Evolutionary conservation across 2,888 invertebrate species (phyloP).

Genomic region (Aspidiotus rigidus): DNA sequence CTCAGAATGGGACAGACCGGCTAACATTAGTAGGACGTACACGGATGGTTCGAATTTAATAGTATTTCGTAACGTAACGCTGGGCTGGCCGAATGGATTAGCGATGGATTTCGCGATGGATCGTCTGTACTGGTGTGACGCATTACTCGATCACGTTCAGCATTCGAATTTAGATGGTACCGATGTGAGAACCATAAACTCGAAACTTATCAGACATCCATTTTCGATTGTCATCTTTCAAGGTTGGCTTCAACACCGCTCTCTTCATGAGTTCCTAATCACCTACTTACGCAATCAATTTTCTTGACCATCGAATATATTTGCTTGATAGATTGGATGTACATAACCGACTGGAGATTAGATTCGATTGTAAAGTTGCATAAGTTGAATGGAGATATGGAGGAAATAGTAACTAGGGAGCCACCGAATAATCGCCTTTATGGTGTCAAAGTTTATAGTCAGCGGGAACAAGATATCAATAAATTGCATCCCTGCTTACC

Average conservation of each 20-base stretch:
- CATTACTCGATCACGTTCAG: slow-evolving; percentile 88
- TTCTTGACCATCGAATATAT: not conserved
- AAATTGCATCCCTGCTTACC: slow-evolving; percentile 67
- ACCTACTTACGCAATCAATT: slow-evolving; percentile 5
- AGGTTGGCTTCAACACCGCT: slow-evolving; percentile 37
- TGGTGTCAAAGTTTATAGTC: slow-evolving; percentile 81
- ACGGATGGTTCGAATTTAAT: slow-evolving; percentile 79
- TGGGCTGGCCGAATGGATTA: slow-evolving; percentile 96
- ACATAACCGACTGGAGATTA: slow-evolving; percentile 93
- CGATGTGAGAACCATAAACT: slow-evolving; percentile 81
- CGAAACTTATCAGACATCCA: slow-evolving; percentile 74
- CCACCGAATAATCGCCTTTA: slow-evolving; percentile 83
- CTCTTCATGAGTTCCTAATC: slow-evolving; percentile 3
- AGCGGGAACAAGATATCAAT: slow-evolving; percentile 59
- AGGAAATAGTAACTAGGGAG: slow-evolving; percentile 75
- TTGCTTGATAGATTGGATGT: slow-evolving; percentile 64
- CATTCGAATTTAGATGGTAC: slow-evolving; percentile 84
- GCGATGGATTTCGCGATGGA: slow-evolving; percentile 83
- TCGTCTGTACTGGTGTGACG: slow-evolving; percentile 95
- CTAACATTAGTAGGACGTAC: slow-evolving; percentile 87
- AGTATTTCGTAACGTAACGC: slow-evolving; percentile 79
- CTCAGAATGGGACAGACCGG: slow-evolving; percentile 93
- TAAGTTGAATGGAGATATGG: slow-evolving; percentile 78
- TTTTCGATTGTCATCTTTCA: slow-evolving; percentile 84
- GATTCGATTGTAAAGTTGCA: slow-evolving; percentile 87